Base-by-base conservation (phyloP, 2,113 vertebrate genomes). In the Siniperca knerii region DNA sequence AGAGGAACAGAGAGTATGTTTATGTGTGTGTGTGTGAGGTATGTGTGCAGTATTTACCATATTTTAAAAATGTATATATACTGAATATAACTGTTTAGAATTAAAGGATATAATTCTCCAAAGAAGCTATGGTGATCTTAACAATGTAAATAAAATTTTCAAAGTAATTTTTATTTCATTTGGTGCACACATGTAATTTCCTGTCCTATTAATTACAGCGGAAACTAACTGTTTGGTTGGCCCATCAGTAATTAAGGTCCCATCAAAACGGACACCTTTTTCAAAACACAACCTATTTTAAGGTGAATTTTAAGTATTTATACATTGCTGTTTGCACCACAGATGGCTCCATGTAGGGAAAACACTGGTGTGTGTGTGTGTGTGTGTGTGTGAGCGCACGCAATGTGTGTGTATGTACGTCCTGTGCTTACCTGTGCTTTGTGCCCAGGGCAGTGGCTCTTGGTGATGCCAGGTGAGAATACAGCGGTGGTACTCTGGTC, bases 391-490 rank as follows among this genome's bases (percentile, higher is more conserved):
- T 96, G 6, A 29, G 29, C 29, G 2, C 29, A 29, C 1, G 29
- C 29, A 29, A 29, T 23, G 29, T 75, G 33, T 21, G 55, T 67
- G 97, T 96, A 4, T 18, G 40, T 69, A 21, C 88, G 16, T 13
- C n/a, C 44, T 62, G 15, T 0, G 35, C 18, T 1, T 72, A 99
- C 98, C 98, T 97, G 98, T 99, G 96, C 98, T 99, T 94, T 99
- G 98, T 93, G 98, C 98, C 98, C 98, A 99, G 93, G 98, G 98
- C 90, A 99, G 96, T 85, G 98, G 98, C 93, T 99, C 98, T 95
- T 99, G 98, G 94, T 99, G 98, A 95, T 99, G 98, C 98, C 98
- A 99, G 89, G 98, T 99, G 90, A 99, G 94, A 93, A 99, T 99
- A 95, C 98, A 99, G 93, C 98, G 98, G 89, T 99, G 98, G 88